A percentile compares a stretch with the other conserved stretches of the same genome.
phyloP scores from a whole-genome alignment of 2,113 vertebrate species.

The Coptodon rendalli region DNA sequence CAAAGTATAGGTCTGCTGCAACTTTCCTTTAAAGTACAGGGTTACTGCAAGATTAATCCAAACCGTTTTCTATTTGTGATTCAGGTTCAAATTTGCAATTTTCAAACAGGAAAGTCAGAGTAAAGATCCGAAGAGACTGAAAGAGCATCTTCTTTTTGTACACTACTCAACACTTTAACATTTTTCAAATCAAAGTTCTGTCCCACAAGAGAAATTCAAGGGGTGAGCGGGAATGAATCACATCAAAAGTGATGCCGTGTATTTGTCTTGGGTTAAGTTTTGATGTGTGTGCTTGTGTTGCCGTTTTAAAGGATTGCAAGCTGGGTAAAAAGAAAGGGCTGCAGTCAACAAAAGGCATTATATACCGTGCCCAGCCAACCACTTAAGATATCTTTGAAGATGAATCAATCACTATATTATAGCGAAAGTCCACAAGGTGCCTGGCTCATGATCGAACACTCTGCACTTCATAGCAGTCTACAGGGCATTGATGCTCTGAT shows the following conservation, averaged over 20 bases:
- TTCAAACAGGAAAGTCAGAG: constrained; percentile 16
- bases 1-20: constrained; percentile 53
- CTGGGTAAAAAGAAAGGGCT: constrained; percentile 55
- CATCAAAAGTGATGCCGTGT: constrained; percentile 35
- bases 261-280: constrained; percentile 61
- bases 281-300: constrained; percentile 61
- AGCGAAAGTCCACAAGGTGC: constrained; percentile 79
- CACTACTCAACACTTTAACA: constrained; percentile 26
- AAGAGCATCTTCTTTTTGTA: background rate
- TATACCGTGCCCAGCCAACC: constrained; percentile 67
- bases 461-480: constrained; percentile 82
- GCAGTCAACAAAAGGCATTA: constrained; percentile 70
- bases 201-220: constrained; percentile 42
- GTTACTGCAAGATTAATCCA: constrained; percentile 12
- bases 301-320: constrained; percentile 65
- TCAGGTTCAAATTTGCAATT: constrained; percentile 41
- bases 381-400: constrained; percentile 84
- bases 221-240: constrained; percentile 40
- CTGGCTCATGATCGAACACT: constrained; percentile 78
- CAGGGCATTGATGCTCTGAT: constrained; percentile 84
- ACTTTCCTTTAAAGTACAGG: constrained; percentile 40
- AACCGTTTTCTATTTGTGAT: constrained; percentile 23
- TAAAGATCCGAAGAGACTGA: constrained; percentile 5
- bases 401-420: constrained; percentile 86
- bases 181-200: constrained; percentile 60